phyloP scores from a whole-genome alignment of 1,140 invertebrate species.

The Tetranychus cinnabarinus region DNA sequence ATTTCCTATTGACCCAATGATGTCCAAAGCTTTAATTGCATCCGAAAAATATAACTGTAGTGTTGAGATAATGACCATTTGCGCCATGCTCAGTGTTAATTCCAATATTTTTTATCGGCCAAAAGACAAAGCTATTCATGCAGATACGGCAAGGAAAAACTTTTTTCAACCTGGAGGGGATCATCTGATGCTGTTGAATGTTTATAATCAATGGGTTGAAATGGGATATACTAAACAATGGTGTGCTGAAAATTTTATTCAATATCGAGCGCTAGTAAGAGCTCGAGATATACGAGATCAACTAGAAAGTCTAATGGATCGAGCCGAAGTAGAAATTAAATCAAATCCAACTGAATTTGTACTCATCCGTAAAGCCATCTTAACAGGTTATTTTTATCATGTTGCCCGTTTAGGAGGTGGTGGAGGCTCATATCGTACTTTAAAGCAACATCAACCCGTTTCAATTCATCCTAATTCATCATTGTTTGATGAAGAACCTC shows the following conservation, averaged over 20 bases:
- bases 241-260: conserved; percentile 99
- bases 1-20: conserved; percentile 90
- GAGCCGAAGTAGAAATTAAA: conserved; percentile 89
- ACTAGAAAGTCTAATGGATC: conserved; percentile 89
- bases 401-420: conserved; percentile 98
- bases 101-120: conserved; percentile 79
- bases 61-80: conserved; percentile 93
- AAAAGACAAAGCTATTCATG: conserved; percentile 83
- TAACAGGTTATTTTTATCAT: conserved; percentile 95
- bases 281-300: conserved; percentile 98
- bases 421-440: conserved; percentile 76
- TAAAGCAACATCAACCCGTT: conserved; percentile 92
- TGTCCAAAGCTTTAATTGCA: conserved; percentile 99
- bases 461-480: conserved; percentile 98
- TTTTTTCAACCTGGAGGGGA: conserved; percentile 98
- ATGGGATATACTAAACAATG: conserved; percentile 97
- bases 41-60: conserved; percentile 94
- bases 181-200: conserved; percentile 85
- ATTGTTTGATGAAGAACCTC: conserved; percentile 90
- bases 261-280: conserved; percentile 75
- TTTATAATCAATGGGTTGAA: conserved; percentile 98
- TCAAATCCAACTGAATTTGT: conserved; percentile 87
- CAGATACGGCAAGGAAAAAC: conserved; percentile 96
- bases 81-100: conserved; percentile 95
- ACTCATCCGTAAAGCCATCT: conserved; percentile 88